phyloP scores from a whole-genome alignment of 2,888 invertebrate species.

The Noctua comes region DNA sequence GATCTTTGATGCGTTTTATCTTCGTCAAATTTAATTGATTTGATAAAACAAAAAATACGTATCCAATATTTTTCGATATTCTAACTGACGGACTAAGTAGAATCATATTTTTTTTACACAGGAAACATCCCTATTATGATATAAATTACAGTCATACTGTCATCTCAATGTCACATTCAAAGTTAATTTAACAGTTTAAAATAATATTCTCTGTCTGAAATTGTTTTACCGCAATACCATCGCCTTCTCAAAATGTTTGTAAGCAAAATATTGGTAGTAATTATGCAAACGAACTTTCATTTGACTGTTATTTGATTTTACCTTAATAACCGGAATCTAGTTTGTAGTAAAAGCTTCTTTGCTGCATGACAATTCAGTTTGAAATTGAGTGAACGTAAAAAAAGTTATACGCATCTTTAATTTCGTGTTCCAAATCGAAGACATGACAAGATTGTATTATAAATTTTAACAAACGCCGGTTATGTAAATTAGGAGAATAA shows the following conservation, averaged over 20 bases:
- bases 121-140: too few relatives aligned
- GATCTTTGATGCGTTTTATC: too few relatives aligned
- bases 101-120: too few relatives aligned
- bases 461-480: not conserved
- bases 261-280: conserved; percentile 43
- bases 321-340: not conserved
- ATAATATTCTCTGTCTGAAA: conserved; percentile 14
- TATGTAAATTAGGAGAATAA: not conserved
- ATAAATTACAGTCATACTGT: not conserved
- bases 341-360: conserved; percentile 4
- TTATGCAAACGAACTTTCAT: conserved; percentile 22
- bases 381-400: conserved; percentile 5
- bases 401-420: conserved; percentile 4
- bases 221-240: conserved; percentile 5
- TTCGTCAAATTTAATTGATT: too few relatives aligned
- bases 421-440: conserved; percentile 15
- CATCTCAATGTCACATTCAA: conserved; percentile 1
- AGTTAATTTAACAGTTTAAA: not conserved
- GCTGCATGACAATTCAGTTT: not conserved
- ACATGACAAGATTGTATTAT: conserved; percentile 1
- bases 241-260: conserved; percentile 19
- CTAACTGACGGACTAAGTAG: too few relatives aligned
- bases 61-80: too few relatives aligned
- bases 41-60: too few relatives aligned
- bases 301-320: conserved; percentile 17